Evolutionary conservation across 2,888 invertebrate genomes (phyloP).

Genomic region (Smittia aterrima): DNA sequence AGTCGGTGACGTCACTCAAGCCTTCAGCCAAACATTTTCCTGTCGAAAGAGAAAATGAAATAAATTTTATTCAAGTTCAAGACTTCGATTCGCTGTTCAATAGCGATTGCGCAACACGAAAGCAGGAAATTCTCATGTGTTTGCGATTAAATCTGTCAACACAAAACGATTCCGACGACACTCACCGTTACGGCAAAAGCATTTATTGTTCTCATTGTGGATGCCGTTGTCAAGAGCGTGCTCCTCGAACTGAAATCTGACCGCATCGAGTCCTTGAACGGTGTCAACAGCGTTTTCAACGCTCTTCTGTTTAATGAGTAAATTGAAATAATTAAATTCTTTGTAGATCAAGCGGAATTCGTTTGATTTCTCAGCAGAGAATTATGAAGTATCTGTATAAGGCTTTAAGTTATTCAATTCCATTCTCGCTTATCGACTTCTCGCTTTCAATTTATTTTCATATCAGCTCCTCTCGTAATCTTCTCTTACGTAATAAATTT

Average conservation of each 20-base stretch:
- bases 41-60: slow-evolving; percentile 45
- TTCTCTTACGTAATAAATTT: too few species aligned
- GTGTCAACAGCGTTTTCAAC: slow-evolving; percentile 59
- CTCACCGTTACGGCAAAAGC: slow-evolving; percentile 72
- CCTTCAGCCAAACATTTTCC: slow-evolving; percentile 70
- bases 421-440: too few species aligned
- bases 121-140: background rate
- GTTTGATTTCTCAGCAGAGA: too few species aligned
- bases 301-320: slow-evolving; percentile 46
- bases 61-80: background rate
- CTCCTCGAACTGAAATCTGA: slow-evolving; percentile 72
- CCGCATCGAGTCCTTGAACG: slow-evolving; percentile 64
- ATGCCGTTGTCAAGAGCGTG: slow-evolving; percentile 77
- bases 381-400: too few species aligned
- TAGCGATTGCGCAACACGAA: slow-evolving; percentile 13
- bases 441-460: too few species aligned
- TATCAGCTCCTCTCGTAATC: too few species aligned
- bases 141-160: background rate
- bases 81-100: background rate
- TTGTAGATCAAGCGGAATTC: too few species aligned
- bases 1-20: slow-evolving; percentile 77
- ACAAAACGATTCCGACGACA: slow-evolving; percentile 29
- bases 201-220: slow-evolving; percentile 69
- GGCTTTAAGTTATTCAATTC: too few species aligned
- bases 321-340: background rate